Evolutionary conservation across 1,140 invertebrate species (phyloP).

Genomic region (Ericerus pela): DNA sequence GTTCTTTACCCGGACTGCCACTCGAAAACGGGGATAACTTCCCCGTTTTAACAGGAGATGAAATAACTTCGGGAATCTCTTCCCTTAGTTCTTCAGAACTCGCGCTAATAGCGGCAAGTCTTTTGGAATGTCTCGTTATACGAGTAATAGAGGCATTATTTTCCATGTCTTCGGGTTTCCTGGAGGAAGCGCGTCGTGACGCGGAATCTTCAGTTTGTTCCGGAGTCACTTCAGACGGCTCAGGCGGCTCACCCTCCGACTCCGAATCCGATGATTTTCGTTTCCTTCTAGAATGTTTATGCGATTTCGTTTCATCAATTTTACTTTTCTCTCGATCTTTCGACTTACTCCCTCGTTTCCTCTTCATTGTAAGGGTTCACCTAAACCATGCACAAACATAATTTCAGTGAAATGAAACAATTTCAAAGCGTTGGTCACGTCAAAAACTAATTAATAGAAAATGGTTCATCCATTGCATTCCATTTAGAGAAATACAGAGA

Average conservation of each 20-base stretch:
- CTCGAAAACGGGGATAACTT: not conserved
- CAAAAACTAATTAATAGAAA: no score
- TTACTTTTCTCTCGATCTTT: slow-evolving; percentile 1
- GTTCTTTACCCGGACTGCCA: no score
- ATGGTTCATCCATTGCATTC: no score
- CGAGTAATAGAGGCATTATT: not conserved
- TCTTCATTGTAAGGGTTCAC: slow-evolving; percentile 1
- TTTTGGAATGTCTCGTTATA: not conserved
- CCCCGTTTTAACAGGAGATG: slow-evolving; percentile 1
- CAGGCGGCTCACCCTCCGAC: not conserved
- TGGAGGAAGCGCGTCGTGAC: not conserved
- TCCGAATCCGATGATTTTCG: slow-evolving; percentile 2
- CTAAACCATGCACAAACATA: no score
- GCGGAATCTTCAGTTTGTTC: not conserved
- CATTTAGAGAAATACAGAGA: no score
- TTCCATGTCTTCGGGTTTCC: not conserved
- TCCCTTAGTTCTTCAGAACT: not conserved
- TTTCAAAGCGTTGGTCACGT: no score
- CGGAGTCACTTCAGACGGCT: not conserved
- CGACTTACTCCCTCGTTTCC: not conserved
- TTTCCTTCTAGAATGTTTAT: slow-evolving; percentile 1
- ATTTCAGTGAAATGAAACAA: no score
- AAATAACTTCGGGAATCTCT: not conserved
- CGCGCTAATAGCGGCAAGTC: slow-evolving; percentile 1
- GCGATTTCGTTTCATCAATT: not conserved